Base-by-base conservation (phyloP, 2,888 invertebrate species). In the Caprella mutica region DNA sequence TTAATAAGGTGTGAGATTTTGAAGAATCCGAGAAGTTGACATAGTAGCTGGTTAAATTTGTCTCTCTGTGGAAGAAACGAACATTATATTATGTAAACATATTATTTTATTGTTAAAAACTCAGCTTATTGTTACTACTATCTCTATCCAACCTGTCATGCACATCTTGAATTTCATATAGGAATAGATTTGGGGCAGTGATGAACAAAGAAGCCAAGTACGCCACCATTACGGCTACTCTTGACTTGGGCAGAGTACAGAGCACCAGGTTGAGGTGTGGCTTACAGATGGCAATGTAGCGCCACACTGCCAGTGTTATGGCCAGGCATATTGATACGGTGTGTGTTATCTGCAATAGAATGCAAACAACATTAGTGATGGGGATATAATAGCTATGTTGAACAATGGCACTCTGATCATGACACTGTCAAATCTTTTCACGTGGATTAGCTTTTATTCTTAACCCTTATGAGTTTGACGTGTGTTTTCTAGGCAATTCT, bases 271-370 rank as follows among this genome's bases (percentile, higher is more conserved):
- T 89, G 67, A 79, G 80, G 66, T 86, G 85, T 0, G 91, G 91
- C 71, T 81, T 81, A 1, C 85, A 87, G 56, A 90, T 83, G 17
- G 86, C 85, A 50, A 92, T 80, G 71, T 88, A 92, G 3, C 94
- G 79, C 88, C 94, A 96, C 9, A 93, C 84, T 0, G 94, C 94
- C 59, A 96, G 73, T 0, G 87, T 86, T 1, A 94, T 86, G 0
- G 94, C 94, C 67, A 94, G 74, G 82, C 90, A 93, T 66, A 92
- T 92, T 2, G 92, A 89, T 65, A 92, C 86, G 1, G 93, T 92
- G 72, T 89, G 89, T 64, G 85, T 79, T 43, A 85, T 80, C 71
- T 66, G 59, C n/a, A 8, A 23, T 27, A 26, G 1, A 44, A 44
- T 4, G n/a, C n/a, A n/a, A n/a, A n/a, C n/a, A n/a, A n/a, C n/a